Percentiles rank a stretch among this genome's conserved stretches.
phyloP scores from a whole-genome alignment of 2,888 invertebrate species.

The Brachylomia viminalis region DNA sequence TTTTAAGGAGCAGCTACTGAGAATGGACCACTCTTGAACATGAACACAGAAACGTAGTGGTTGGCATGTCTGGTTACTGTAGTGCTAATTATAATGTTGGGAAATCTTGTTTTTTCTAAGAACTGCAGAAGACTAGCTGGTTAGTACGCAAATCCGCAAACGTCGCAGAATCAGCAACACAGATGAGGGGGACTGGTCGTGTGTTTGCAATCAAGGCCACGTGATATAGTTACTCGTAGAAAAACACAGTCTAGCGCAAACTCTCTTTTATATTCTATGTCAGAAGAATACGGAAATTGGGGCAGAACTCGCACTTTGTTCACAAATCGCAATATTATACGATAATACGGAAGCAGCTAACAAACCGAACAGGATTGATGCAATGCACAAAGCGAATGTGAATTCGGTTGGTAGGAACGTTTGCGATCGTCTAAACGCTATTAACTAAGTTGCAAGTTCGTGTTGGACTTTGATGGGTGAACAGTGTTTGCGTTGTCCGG shows the following conservation, averaged over 20 bases:
- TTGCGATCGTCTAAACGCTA: slow-evolving; percentile 85
- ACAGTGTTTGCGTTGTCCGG: slow-evolving; percentile 85
- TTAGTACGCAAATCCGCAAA: slow-evolving; percentile 42
- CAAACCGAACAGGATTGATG: slow-evolving; percentile 61
- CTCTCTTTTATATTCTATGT: slow-evolving; percentile 16
- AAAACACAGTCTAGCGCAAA: slow-evolving; percentile 20
- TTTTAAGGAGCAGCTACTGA: slow-evolving; percentile 27
- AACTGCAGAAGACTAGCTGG: slow-evolving; percentile 18
- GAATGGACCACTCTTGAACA: slow-evolving; percentile 1
- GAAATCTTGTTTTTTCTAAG: slow-evolving; percentile 36
- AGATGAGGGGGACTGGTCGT: slow-evolving; percentile 30
- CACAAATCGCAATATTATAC: slow-evolving; percentile 28
- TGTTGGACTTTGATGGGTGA: slow-evolving; percentile 87
- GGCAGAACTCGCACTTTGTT: slow-evolving; percentile 25
- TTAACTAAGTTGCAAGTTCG: slow-evolving; percentile 87
- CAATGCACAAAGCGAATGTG: slow-evolving; percentile 75
- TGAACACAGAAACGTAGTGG: neutral
- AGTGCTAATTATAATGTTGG: slow-evolving; percentile 15
- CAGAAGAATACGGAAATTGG: neutral
- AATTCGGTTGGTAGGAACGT: slow-evolving; percentile 74
- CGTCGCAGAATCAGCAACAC: slow-evolving; percentile 48
- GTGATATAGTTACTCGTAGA: neutral
- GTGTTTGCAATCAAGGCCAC: slow-evolving; percentile 37
- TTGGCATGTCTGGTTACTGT: slow-evolving; percentile 10
- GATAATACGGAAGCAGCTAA: slow-evolving; percentile 45